These are phyloP conservation scores for Indri indri DNA, from an alignment of 2,113 vertebrate species.

Conservation along the genomic window DNA sequence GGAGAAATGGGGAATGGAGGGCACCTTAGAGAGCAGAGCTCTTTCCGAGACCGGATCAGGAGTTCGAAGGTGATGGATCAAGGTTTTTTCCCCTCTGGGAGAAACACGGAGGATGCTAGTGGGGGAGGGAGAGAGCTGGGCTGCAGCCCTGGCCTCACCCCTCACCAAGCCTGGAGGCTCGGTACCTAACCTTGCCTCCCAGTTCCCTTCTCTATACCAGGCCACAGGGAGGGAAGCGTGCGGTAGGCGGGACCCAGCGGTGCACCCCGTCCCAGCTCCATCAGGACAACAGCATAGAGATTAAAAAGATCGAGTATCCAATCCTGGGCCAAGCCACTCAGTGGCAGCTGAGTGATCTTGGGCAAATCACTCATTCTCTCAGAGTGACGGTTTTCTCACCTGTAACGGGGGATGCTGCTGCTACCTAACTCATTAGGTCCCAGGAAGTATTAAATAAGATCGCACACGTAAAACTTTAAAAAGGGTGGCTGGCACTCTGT, in stretches of 20 bases:
- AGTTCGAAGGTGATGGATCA: neutral
- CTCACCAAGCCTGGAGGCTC: neutral
- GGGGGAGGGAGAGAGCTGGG: neutral
- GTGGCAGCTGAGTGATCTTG: neutral
- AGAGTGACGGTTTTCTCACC: neutral
- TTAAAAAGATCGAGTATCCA: neutral
- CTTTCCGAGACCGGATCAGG: neutral
- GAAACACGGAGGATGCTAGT: neutral
- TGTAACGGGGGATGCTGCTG: neutral
- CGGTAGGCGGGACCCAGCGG: too few species aligned
- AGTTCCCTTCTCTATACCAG: neutral
- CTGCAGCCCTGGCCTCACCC: neutral
- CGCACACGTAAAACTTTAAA: neutral
- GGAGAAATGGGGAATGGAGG: neutral
- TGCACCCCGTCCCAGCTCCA: neutral
- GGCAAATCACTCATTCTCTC: neutral
- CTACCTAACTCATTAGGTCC: slow-evolving; percentile 1
- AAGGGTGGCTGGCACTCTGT: neutral
- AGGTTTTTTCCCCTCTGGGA: neutral
- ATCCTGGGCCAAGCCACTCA: neutral
- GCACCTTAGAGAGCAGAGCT: neutral
- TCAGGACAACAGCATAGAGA: neutral
- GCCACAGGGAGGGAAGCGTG: neutral
- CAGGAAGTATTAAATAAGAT: slow-evolving; percentile 30
- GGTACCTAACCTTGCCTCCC: neutral